Evolutionary conservation across 2,888 invertebrate species (phyloP), one percentile per base, ranked within the genome.

Genomic region (Hypercompe scribonia): DNA sequence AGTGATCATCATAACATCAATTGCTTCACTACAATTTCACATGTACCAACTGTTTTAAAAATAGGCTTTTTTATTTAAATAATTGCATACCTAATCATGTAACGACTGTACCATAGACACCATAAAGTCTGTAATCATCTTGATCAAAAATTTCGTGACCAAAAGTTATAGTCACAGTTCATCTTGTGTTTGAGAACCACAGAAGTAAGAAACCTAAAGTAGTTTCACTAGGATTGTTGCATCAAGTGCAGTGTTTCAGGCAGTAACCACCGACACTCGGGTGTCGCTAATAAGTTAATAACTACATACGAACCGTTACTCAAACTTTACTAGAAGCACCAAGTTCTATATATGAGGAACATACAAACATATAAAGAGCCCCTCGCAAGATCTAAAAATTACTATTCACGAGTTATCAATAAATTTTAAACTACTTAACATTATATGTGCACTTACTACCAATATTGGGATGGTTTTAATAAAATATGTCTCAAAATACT

Each of bases 251-350:
- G 31, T 61, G 58, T 31, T 5, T 31, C 15, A 31, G 31, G 58
- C 28, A 4, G 7, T 28, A 31, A 31, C 8, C 61, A 31, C 28
- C 31, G 28, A 58, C 31, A 31, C 61, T 8, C 18, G 8, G 15
- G 8, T n/a, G 33, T 33, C 15, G 5, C 11, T 24, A 21, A 18
- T 42, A 50, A 54, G 68, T 24, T 33, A 34, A n/a, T 21, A 54
- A 54, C 34, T 33, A 46, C 34, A 33, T 50, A 31, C 50, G 8
- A 50, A 68, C 28, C 61, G 28, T 28, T 31, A 39, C 42, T 70
- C 42, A 39, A 31, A 63, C 24, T 71, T 42, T 64, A 69, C 34
- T 79, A 77, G 39, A 83, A 83, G 73, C 77, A 81, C 77, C 79
- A 71, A 54, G 24, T 67, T 67, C 42, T 58, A 71, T 50, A 64